Base-by-base conservation (phyloP, 2,113 vertebrate genomes). In the Phrynosoma platyrhinos region DNA sequence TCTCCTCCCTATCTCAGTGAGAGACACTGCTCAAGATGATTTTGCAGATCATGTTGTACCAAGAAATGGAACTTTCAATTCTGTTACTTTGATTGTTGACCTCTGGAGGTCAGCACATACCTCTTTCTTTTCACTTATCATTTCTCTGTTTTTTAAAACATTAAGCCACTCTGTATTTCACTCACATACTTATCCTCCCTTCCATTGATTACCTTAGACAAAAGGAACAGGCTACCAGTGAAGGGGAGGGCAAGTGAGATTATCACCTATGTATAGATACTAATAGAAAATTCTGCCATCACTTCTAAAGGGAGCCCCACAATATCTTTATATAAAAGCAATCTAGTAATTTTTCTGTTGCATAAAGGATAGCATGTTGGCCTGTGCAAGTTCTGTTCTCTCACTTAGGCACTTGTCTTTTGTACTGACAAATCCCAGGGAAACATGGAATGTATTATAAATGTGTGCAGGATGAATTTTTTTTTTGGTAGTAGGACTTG, bases 1-100 rank as follows among this genome's bases (percentile, higher is more conserved):
- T 4, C 25, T 47, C 40, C 40, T 25, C 47, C 21, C 40, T 40
- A 42, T 3, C 20, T 42, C 5, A 30, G 52, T 13, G 47, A 79
- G 10, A 55, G n/a, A n/a, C n/a, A n/a, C 27, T 53, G 25, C 42
- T 79, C 30, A 53, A 30, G 47, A 79, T 6, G 23, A 30, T 79
- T 47, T 55, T 79, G 47, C 77, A 55, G 77, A 4, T n/a, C 53
- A 3, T 79, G 25, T 20, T 79, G 47, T 27, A 27, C 10, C 53
- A 79, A 53, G 9, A 76, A 53, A 68, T 75, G 36, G 83, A 76
- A 80, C 79, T 77, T 82, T 78, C 77, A 68, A 62, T 9, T 53
- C 18, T 53, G 42, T 71, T 83, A 68, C 40, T 69, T 42, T 71
- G 53, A 83, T 80, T 82, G 36, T 64, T 77, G 52, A 47, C 81